phyloP scores from a whole-genome alignment of 2,113 vertebrate species.

The Pavo muticus region DNA sequence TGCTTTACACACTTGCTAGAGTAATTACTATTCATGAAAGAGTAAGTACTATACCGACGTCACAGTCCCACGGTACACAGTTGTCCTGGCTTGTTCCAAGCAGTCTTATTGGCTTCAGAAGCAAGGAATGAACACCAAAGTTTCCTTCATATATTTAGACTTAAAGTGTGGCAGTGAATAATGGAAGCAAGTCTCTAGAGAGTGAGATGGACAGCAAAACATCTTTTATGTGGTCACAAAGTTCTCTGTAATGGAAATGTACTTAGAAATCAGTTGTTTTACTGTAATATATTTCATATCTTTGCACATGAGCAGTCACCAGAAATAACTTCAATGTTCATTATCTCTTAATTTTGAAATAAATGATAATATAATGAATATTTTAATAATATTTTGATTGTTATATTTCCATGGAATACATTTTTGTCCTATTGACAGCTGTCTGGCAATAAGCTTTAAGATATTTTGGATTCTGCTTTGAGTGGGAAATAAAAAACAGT shows the following conservation, averaged over 20 bases:
- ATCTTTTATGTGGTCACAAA: neutral
- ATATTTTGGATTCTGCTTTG: neutral
- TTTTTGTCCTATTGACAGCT: neutral
- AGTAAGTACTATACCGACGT: neutral
- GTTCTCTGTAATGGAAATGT: neutral
- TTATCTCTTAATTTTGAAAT: neutral
- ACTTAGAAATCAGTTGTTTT: neutral
- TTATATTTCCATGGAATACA: accelerated
- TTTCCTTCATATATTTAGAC: neutral
- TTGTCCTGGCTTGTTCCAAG: slow-evolving; percentile 6
- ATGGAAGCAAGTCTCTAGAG: neutral
- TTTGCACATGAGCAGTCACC: neutral
- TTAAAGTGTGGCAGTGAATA: neutral
- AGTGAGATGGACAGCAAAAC: neutral
- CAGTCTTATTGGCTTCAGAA: neutral
- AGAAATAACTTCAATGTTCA: neutral
- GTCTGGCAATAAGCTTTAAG: neutral
- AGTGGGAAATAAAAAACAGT: neutral
- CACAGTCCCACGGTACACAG: neutral
- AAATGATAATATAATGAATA: neutral
- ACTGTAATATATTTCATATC: neutral
- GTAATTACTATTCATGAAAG: slow-evolving; percentile 47
- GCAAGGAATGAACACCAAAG: neutral
- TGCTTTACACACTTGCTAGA: slow-evolving; percentile 57
- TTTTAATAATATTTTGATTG: neutral